Conservation (phyloP, 2,797 vertebrate species). For the Zenarchopterus dispar region DNA sequence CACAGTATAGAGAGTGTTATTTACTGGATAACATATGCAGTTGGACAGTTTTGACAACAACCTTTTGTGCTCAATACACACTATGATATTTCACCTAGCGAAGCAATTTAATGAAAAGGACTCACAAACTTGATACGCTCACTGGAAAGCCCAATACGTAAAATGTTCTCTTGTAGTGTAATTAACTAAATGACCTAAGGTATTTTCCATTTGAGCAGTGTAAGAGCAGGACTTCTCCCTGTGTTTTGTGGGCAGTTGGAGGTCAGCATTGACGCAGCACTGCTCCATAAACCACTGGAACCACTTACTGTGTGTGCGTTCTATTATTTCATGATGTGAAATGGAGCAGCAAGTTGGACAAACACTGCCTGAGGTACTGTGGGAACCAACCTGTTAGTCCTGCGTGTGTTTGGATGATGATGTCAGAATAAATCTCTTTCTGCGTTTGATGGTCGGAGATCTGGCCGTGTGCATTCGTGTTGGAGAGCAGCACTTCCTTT, state of each 20-base stretch:
- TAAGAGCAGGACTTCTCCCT: constrained; percentile 16
- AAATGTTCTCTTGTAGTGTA: constrained; percentile 20
- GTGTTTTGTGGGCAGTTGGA: constrained; percentile 56
- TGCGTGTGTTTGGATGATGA: constrained; percentile 38
- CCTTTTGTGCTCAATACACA: background rate
- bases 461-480: constrained; percentile 16
- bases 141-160: constrained; percentile 17
- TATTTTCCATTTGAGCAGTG: constrained; percentile 48
- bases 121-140: background rate
- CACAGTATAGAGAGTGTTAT: too few species aligned
- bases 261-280: constrained; percentile 70
- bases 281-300: constrained; percentile 67
- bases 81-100: background rate
- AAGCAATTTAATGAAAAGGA: background rate
- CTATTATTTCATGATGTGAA: constrained; percentile 69
- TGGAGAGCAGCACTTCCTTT: constrained; percentile 8
- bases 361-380: constrained; percentile 48
- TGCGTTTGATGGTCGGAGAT: constrained; percentile 20
- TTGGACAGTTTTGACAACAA: background rate
- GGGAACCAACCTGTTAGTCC: constrained; percentile 48
- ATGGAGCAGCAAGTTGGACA: constrained; percentile 53
- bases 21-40: background rate
- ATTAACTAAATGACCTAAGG: constrained; percentile 39
- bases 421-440: constrained; percentile 42
- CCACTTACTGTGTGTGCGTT: constrained; percentile 50